phyloP scores from a whole-genome alignment of 2,113 vertebrate genomes.

The Ameiurus melas region DNA sequence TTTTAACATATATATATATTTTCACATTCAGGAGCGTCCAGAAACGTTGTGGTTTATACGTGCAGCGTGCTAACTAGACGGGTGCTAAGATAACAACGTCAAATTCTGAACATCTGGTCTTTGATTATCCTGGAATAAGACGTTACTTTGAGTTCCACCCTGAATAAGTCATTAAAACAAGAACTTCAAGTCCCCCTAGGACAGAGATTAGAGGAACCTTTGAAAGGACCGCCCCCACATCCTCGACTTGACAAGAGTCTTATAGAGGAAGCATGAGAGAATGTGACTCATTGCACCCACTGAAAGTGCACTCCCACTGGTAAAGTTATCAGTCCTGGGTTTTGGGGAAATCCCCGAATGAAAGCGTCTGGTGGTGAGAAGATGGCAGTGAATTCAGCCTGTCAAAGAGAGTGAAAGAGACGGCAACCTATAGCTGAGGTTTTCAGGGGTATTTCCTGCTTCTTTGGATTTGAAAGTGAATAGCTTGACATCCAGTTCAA shows the following conservation, averaged over 20 bases:
- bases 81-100: neutral
- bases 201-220: neutral
- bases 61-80: neutral
- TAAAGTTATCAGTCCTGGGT: neutral
- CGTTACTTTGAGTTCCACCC: neutral
- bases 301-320: slow-evolving; percentile 17
- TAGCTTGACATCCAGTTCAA: slow-evolving; percentile 9
- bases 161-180: neutral
- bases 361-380: slow-evolving; percentile 1
- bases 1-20: no score
- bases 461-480: slow-evolving; percentile 8
- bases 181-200: neutral
- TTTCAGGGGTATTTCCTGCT: slow-evolving; percentile 12
- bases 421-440: neutral
- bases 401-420: slow-evolving; percentile 10
- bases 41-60: neutral
- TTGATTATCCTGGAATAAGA: neutral
- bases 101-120: neutral
- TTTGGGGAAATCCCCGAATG: neutral
- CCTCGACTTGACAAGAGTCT: neutral
- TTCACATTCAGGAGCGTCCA: neutral
- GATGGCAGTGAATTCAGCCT: neutral
- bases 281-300: slow-evolving; percentile 3
- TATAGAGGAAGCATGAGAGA: neutral
- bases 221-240: neutral